Evolutionary conservation across 2,113 vertebrate species (phyloP), one percentile per base, ranked within the genome.

Genomic region (Oplegnathus fasciatus): DNA sequence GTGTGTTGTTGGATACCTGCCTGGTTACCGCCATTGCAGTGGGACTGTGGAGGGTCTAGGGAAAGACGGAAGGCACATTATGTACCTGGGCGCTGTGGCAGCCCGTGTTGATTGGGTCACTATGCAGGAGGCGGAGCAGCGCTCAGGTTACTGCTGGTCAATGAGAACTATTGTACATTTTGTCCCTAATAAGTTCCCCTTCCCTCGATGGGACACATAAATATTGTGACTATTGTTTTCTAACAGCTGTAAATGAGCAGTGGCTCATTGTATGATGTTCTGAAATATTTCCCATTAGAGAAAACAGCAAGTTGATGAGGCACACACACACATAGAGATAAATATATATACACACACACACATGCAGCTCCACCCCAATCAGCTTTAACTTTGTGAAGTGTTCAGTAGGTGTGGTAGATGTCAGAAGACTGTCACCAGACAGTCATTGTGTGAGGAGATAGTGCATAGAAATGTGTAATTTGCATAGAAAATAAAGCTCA

Each of bases 1-100:
- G 30, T 34, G 77, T 93, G 89, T 93, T 94, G 89, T 90, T 93
- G 83, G 91, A 85, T 83, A 93, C 85, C 1, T 37, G 4, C 32
- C 61, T 90, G 79, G 91, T 89, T 89, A 86, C 91, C 15, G n/a
- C 3, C 10, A 44, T 42, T 65, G 32, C 32, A 57, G 37, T 65
- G 78, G 50, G 77, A 83, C 81, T 66, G 60, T 22, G 78, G 71
- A 81, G 44, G 78, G 73, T 82, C 81, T 17, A 10, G 78, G 65
- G 79, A 80, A 66, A 87, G 62, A 20, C 24, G 0, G 69, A 87
- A 64, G 84, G 72, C 64, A 86, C 83, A 82, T 69, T 40, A 64
- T 84, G 76, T 70, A 80, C 87, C 70, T 52, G 80, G 37, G 65
- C 8, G 26, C 34, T 15, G 48, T 34, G 26, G 72, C 42, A 54